phyloP scores from a whole-genome alignment of 2,113 vertebrate species.

The Donacobius atricapilla region DNA sequence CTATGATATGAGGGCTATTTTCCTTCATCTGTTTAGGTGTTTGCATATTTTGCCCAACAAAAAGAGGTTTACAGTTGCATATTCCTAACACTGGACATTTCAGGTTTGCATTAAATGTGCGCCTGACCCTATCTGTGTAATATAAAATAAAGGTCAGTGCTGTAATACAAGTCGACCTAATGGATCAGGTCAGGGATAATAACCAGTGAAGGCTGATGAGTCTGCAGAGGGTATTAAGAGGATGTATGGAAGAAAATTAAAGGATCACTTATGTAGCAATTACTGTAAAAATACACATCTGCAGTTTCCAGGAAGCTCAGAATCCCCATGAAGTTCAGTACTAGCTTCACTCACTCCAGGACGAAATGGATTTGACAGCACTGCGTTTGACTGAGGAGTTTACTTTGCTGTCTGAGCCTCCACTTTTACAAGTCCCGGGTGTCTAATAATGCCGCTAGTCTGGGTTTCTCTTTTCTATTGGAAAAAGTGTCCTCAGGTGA shows the following conservation, averaged over 20 bases:
- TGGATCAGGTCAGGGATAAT: not conserved
- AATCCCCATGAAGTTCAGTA: not conserved
- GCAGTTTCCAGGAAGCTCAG: not conserved
- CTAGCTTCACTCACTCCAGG: not conserved
- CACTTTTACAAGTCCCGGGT: not conserved
- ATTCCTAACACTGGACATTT: not conserved
- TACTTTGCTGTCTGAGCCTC: not conserved
- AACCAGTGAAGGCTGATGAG: not conserved
- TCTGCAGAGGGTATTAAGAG: not conserved
- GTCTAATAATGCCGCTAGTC: not conserved
- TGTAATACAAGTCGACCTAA: not conserved
- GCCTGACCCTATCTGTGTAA: not conserved
- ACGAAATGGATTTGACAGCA: not conserved
- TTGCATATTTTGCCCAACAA: not conserved
- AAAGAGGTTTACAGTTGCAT: not conserved
- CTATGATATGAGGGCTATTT: not conserved
- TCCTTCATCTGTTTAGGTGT: not conserved
- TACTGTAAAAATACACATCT: not conserved
- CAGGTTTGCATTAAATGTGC: not conserved
- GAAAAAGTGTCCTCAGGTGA: conserved; percentile 5
- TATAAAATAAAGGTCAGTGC: not conserved
- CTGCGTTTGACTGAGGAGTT: not conserved
- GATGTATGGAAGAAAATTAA: not conserved
- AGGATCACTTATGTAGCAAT: not conserved
- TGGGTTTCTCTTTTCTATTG: not conserved